Conservation (phyloP, 2,888 invertebrate genomes). For the Glyphotaelius pellucidus region DNA sequence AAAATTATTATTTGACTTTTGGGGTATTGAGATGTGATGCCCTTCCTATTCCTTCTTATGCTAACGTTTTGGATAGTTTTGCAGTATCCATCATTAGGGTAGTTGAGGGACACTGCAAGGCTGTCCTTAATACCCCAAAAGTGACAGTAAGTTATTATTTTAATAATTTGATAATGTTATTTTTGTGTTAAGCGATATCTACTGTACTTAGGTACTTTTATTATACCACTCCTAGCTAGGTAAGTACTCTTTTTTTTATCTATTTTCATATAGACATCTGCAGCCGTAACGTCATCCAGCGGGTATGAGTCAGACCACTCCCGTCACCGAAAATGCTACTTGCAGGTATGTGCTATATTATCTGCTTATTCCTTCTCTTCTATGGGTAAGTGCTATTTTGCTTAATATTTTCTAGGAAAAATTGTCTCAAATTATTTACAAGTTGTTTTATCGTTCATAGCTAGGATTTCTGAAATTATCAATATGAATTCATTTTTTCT, state of each 20-base stretch:
- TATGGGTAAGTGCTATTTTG: neutral
- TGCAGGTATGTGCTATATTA: conserved; percentile 70
- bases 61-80: neutral
- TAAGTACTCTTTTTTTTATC: neutral
- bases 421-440: too few species aligned
- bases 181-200: neutral
- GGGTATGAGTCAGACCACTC: conserved; percentile 76
- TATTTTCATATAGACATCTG: conserved; percentile 57
- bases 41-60: too few species aligned
- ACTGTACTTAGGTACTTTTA: neutral
- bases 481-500: too few species aligned
- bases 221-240: neutral
- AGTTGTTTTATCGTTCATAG: neutral
- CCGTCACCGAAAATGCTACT: conserved; percentile 75
- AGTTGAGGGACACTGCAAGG: neutral
- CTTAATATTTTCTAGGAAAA: too few species aligned
- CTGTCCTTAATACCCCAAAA: neutral
- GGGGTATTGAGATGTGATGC: neutral
- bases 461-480: neutral
- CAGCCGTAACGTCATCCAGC: conserved; percentile 71
- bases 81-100: neutral
- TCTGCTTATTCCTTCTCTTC: neutral
- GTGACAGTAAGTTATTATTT: neutral
- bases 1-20: neutral
- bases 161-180: neutral